Conservation (phyloP, 30 jellyfish, hydroid and myxozoan species). For the Hydractinia symbiolongicarpus region DNA sequence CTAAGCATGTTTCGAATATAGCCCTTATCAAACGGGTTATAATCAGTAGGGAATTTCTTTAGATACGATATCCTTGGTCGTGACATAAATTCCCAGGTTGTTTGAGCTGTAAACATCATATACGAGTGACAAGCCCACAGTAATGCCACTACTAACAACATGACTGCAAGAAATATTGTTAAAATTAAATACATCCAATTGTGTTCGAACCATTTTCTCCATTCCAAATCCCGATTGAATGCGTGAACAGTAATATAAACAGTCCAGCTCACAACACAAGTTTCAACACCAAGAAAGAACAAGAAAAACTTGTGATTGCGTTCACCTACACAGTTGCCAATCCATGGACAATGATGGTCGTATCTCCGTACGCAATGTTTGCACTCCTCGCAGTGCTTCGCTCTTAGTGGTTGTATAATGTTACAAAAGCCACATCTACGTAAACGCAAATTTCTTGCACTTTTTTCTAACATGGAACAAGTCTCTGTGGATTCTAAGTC, state of each 20-base stretch:
- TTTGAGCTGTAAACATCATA: slow-evolving; percentile 98
- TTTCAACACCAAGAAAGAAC: slow-evolving; percentile 62
- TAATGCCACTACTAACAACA: slow-evolving; percentile 51
- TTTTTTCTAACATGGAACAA: slow-evolving; percentile 60
- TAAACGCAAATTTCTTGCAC: slow-evolving; percentile 58
- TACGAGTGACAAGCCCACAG: slow-evolving; percentile 85
- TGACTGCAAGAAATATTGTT: slow-evolving; percentile 39
- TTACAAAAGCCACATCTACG: slow-evolving; percentile 95
- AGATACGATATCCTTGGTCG: slow-evolving; percentile 89
- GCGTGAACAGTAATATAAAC: slow-evolving; percentile 70
- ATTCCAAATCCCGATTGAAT: slow-evolving; percentile 40
- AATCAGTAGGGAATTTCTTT: slow-evolving; percentile 86
- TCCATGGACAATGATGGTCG: slow-evolving; percentile 99
- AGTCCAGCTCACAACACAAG: slow-evolving; percentile 65
- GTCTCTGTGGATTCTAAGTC: slow-evolving; percentile 71
- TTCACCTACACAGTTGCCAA: slow-evolving; percentile 97
- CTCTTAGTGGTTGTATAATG: slow-evolving; percentile 82
- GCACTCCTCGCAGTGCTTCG: slow-evolving; percentile 97
- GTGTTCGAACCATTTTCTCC: slow-evolving; percentile 71
- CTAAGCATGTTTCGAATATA: slow-evolving; percentile 59
- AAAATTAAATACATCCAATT: slow-evolving; percentile 73
- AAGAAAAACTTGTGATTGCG: slow-evolving; percentile 82
- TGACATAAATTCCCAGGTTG: slow-evolving; percentile 99
- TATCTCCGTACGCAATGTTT: slow-evolving; percentile 81
- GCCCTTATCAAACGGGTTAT: slow-evolving; percentile 94